A percentile compares a stretch with the other conserved stretches of the same genome.
phyloP scores from a whole-genome alignment of 2,113 vertebrate genomes.

The Scalopus aquaticus region DNA sequence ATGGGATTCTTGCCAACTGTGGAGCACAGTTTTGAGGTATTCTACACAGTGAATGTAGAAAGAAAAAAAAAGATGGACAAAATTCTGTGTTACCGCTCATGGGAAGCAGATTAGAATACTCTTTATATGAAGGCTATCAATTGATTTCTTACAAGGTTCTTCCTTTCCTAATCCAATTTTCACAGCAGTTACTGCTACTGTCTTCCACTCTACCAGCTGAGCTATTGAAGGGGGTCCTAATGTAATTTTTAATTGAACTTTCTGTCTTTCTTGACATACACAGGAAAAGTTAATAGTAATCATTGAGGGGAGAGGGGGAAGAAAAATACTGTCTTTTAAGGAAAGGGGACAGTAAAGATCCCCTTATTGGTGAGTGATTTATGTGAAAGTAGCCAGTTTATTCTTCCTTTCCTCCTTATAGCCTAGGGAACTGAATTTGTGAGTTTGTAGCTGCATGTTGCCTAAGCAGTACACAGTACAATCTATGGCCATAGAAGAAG shows the following conservation, averaged over 20 bases:
- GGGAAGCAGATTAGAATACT: not conserved
- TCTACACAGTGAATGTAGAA: not conserved
- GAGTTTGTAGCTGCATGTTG: slow-evolving; percentile 1
- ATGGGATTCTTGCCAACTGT: not conserved
- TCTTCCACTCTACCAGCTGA: too few species aligned
- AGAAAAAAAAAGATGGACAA: not conserved
- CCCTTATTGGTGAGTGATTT: not conserved
- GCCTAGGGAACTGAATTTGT: not conserved
- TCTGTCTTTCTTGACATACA: not conserved
- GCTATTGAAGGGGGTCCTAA: too few species aligned
- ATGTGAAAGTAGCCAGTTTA: not conserved
- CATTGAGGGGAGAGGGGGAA: not conserved
- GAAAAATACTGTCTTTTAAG: not conserved
- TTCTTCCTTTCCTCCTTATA: not conserved
- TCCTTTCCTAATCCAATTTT: not conserved
- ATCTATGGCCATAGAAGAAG: not conserved
- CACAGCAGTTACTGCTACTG: too few species aligned
- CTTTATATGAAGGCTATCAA: not conserved
- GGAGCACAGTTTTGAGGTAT: not conserved
- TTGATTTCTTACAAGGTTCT: not conserved
- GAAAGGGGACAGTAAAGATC: not conserved
- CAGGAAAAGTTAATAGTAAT: slow-evolving; percentile 10
- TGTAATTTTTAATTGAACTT: not conserved
- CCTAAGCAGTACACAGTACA: not conserved
- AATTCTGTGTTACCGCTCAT: not conserved